Base-by-base conservation (phyloP, 2,888 invertebrate species). In the Agonopterix heracliana region DNA sequence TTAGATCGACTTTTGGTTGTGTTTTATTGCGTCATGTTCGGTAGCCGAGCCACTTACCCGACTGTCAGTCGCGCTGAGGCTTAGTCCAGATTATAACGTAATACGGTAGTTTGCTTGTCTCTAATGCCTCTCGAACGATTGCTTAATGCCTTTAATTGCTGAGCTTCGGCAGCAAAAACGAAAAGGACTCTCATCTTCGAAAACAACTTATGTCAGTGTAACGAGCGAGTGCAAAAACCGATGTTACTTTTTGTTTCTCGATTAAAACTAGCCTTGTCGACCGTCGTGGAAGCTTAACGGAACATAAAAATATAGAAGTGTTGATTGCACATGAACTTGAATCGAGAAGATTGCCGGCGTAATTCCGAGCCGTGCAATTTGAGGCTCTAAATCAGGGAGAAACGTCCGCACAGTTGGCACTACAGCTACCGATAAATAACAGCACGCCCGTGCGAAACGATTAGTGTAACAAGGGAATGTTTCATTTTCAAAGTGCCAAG, bases 41-140 rank as follows among this genome's bases (percentile, higher is more conserved):
- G 77, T 76, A 76, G 81, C 76, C 59, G 65, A 66, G 65, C 75
- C 85, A 84, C 83, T 84, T 84, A 83, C 75, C 64, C 71, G 77
- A 64, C 81, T 85, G 87, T 86, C 87, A 84, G 75, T 82, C 78
- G 63, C 61, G 55, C 56, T 53, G 72, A 56, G 68, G 78, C 76
- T 84, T 80, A 83, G 69, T 68, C 68, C 76, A 77, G 83, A 84
- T 86, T 84, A 86, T 71, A 85, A 85, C 86, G 86, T 87, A 87
- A 85, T 77, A 85, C 87, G 79, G 87, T 86, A 87, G 87, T 86
- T 72, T 74, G 74, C 68, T 69, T 71, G 76, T 74, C 73, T 71
- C 74, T 71, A 69, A 68, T 75, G 76, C 76, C 77, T 71, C 77
- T 81, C 77, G 72, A 72, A 61, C 62, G 67, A 62, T 81, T 80